phyloP scores from a whole-genome alignment of 1,140 invertebrate genomes.

The Dufourea novaeangliae region DNA sequence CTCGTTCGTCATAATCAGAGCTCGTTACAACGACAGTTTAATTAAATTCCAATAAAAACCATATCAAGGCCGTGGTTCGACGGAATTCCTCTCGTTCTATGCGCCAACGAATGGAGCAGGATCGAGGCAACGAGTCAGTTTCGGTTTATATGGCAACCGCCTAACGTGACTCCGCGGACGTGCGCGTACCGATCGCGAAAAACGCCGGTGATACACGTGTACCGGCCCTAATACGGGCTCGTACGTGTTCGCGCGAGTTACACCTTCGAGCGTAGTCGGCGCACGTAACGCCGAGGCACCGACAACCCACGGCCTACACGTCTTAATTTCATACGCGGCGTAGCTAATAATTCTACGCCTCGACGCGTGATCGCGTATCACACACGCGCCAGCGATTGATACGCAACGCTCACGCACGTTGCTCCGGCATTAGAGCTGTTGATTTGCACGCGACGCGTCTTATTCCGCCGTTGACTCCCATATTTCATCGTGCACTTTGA shows the following conservation, averaged over 20 bases:
- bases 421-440: not conserved
- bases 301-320: conserved; percentile 50
- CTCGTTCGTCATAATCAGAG: conserved; percentile 11
- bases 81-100: no score
- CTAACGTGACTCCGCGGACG: conserved; percentile 56
- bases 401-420: conserved; percentile 60
- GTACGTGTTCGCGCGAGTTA: conserved; percentile 48
- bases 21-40: conserved; percentile 13
- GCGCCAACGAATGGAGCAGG: not conserved
- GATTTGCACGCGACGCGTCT: not conserved
- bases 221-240: conserved; percentile 33
- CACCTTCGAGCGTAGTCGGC: conserved; percentile 10
- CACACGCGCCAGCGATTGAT: conserved; percentile 17
- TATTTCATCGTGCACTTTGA: not conserved
- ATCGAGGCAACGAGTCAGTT: not conserved
- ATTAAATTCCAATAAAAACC: conserved; percentile 11
- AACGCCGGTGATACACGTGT: conserved; percentile 31
- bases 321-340: conserved; percentile 76
- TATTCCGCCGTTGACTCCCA: not conserved
- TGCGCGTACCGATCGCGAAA: conserved; percentile 40
- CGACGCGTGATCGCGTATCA: conserved; percentile 58
- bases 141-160: conserved; percentile 44
- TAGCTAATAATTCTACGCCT: conserved; percentile 69
- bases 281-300: conserved; percentile 25
- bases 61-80: not conserved